A percentile compares a stretch with the other conserved stretches of the same genome.
These are phyloP conservation scores for Eublepharis macularius DNA, from an alignment of 2,113 vertebrate species.

Conservation along the genomic window DNA sequence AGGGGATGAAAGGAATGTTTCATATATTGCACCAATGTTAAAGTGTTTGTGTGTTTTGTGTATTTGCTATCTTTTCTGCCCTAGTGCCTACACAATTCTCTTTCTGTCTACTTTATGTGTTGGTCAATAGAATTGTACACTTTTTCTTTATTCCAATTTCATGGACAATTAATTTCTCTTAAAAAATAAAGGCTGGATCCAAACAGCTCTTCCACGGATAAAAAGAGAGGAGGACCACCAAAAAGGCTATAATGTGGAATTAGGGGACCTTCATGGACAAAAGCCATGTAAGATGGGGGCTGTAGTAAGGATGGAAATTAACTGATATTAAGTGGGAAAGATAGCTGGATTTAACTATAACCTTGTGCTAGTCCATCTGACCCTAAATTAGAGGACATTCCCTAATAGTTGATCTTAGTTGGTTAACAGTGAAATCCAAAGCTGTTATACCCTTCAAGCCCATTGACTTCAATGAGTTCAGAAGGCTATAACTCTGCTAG, in stretches of 20 bases:
- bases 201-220: too few species aligned
- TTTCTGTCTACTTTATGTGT: constrained; percentile 33
- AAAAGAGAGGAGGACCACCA: too few species aligned
- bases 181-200: constrained; percentile 2
- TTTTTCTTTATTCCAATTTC: constrained; percentile 35
- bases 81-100: neutral
- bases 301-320: too few species aligned
- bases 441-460: too few species aligned
- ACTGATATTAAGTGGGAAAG: too few species aligned
- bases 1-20: neutral
- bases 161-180: constrained; percentile 48
- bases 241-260: too few species aligned
- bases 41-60: neutral
- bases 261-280: too few species aligned
- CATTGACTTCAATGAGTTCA: too few species aligned
- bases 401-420: constrained; percentile 28
- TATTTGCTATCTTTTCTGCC: constrained; percentile 10
- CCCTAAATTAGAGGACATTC: neutral
- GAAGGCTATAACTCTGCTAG: too few species aligned
- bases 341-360: too few species aligned
- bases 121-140: constrained; percentile 18
- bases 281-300: too few species aligned
- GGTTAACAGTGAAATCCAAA: neutral
- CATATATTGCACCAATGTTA: neutral
- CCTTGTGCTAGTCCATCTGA: neutral